Evolutionary conservation across 1,140 invertebrate species (phyloP), one percentile per base, ranked within the genome.

Genomic region (Temnothorax nylanderi): DNA sequence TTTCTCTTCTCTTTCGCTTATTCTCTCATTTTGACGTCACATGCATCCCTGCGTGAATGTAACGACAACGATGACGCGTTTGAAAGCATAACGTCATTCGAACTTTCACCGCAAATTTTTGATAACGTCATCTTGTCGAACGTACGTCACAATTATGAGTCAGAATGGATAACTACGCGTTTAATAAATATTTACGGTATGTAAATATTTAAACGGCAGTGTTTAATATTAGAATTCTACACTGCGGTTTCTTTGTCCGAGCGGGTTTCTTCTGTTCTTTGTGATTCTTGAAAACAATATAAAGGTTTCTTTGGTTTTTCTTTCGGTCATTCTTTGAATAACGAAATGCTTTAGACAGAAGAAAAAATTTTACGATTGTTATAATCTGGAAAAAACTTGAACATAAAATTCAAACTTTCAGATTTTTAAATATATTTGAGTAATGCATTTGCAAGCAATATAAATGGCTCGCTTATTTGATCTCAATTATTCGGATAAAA

Each of bases 61-160:
- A 26, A 26, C 26, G 26, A 26, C 41, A 82, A 60, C 16, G 41
- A 56, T 82, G 80, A 84, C 67, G 80, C 26, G 13, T 60, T 58
- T 11, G 1, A 26, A 26, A 32, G 8, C 6, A 34, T 6, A 18
- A 47, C 41, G 69, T 75, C 69, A 26, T 71, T 71, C 21, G 16
- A 71, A 71, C n/a, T 44, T 71, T 41, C 47, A 69, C n/a, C 18
- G 6, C 8, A 4, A 37, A 37, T 13, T n/a, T 62, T 67, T 32
- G 41, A 54, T 58, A 49, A 71, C 37, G 37, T 56, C 34, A 44
- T 71, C 71, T 18, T 11, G 34, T 18, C 13, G 34, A 76, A 44
- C 13, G 51, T 13, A 71, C 64, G 64, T 81, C 64, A 54, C 8
- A 41, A 5, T 21, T 80, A 8, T 51, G 56, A 26, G 4, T 80